Conservation (phyloP, 1,140 invertebrate species). For the Drosophila navojoa region DNA sequence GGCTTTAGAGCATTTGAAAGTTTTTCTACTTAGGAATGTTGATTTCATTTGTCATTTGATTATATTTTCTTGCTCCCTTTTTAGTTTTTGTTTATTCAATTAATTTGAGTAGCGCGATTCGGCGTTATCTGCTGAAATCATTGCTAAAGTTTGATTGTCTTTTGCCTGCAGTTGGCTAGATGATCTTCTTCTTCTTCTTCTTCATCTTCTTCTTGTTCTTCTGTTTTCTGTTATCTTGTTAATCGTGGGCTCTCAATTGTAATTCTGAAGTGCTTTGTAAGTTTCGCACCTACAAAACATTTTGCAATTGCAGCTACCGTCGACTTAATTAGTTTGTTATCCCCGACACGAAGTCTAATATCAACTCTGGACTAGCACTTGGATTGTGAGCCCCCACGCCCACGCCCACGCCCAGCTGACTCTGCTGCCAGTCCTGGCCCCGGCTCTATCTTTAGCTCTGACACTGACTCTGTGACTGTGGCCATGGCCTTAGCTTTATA, state of each 20-base stretch:
- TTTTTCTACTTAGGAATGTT: no score
- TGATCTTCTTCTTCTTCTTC: background rate
- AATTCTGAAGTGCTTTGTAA: slow-evolving; percentile 70
- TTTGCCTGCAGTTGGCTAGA: slow-evolving; percentile 55
- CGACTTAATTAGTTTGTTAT: slow-evolving; percentile 81
- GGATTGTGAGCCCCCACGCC: background rate
- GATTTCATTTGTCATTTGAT: slow-evolving; percentile 3
- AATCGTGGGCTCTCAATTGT: slow-evolving; percentile 71
- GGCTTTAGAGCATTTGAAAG: no score
- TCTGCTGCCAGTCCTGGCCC: background rate
- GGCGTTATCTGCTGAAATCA: slow-evolving; percentile 65
- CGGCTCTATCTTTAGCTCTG: background rate
- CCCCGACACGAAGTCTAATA: slow-evolving; percentile 38
- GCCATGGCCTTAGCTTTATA: slow-evolving; percentile 10
- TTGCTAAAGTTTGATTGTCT: slow-evolving; percentile 76
- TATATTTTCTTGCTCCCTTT: slow-evolving; percentile 22
- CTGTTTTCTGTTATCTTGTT: slow-evolving; percentile 62
- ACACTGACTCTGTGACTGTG: background rate
- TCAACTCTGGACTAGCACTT: slow-evolving; percentile 3
- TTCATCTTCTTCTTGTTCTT: background rate
- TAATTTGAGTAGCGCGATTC: slow-evolving; percentile 66
- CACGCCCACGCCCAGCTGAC: background rate
- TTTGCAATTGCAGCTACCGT: slow-evolving; percentile 57
- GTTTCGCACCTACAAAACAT: slow-evolving; percentile 70
- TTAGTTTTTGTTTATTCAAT: slow-evolving; percentile 58